These are phyloP conservation scores for Nothocercus nigrocapillus DNA, from an alignment of 2,113 vertebrate species.

Conservation along the genomic window DNA sequence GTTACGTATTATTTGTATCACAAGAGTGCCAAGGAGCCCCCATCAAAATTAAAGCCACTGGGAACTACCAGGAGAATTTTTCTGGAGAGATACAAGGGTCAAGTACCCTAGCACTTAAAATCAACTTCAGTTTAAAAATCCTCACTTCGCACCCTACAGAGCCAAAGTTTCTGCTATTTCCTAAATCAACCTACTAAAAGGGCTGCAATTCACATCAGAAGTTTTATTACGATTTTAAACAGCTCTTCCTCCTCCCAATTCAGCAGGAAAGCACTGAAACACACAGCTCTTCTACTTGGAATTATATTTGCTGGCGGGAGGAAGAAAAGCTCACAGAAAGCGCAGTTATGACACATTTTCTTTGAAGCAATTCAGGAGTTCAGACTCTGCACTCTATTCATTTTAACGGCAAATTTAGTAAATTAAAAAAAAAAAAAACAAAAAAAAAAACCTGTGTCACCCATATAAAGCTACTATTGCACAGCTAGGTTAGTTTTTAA, in stretches of 20 bases:
- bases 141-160: neutral
- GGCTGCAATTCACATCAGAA: neutral
- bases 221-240: neutral
- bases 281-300: neutral
- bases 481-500: neutral
- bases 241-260: neutral
- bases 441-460: neutral
- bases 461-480: neutral
- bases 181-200: neutral
- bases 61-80: neutral
- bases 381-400: neutral
- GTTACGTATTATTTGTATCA: neutral
- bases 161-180: neutral
- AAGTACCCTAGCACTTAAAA: neutral
- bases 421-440: neutral
- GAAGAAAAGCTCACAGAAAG: conserved; percentile 22
- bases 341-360: neutral
- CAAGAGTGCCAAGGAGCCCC: neutral
- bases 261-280: conserved; percentile 21
- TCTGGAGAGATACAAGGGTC: neutral
- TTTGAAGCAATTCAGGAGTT: conserved; percentile 17
- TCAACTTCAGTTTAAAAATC: neutral
- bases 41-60: neutral
- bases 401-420: neutral
- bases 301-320: neutral